A percentile compares a stretch with the other conserved stretches of the same genome.
These are phyloP conservation scores for Sakesphorus luctuosus DNA, from an alignment of 2,113 vertebrate genomes.

Conservation along the genomic window DNA sequence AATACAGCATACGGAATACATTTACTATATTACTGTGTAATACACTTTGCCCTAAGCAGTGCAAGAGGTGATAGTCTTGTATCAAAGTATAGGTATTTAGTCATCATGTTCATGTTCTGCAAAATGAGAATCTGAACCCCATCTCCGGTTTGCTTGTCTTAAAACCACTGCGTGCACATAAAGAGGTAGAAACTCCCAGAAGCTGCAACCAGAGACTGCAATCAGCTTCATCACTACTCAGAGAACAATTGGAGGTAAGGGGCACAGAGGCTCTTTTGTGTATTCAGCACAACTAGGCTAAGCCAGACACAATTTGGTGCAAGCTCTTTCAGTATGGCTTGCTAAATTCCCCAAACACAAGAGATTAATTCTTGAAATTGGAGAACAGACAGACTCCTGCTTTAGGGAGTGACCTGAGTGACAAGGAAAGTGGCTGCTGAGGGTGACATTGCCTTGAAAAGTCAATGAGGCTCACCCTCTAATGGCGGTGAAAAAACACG, in stretches of 20 bases:
- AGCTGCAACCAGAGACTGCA: neutral
- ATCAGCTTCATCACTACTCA: neutral
- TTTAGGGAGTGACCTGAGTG: neutral
- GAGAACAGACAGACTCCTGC: neutral
- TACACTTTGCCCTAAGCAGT: neutral
- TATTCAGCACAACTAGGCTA: neutral
- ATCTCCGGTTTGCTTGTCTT: neutral
- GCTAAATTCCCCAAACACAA: neutral
- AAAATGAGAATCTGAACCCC: neutral
- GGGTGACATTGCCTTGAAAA: conserved; percentile 28
- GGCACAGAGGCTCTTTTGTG: conserved; percentile 5
- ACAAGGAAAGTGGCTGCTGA: neutral
- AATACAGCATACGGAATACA: neutral
- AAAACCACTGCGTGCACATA: neutral
- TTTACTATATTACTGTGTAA: neutral
- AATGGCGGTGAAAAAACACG: neutral
- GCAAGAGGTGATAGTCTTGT: neutral
- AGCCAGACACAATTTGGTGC: neutral
- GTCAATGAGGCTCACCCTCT: neutral
- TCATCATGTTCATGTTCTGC: neutral
- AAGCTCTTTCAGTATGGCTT: neutral
- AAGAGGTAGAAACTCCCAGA: neutral
- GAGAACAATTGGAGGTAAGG: neutral
- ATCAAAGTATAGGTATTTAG: neutral
- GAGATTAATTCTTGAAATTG: conserved; percentile 10